Evolutionary conservation across 2,797 vertebrate species (phyloP), one percentile per base, ranked within the genome.

Genomic region (Lerista edwardsae): DNA sequence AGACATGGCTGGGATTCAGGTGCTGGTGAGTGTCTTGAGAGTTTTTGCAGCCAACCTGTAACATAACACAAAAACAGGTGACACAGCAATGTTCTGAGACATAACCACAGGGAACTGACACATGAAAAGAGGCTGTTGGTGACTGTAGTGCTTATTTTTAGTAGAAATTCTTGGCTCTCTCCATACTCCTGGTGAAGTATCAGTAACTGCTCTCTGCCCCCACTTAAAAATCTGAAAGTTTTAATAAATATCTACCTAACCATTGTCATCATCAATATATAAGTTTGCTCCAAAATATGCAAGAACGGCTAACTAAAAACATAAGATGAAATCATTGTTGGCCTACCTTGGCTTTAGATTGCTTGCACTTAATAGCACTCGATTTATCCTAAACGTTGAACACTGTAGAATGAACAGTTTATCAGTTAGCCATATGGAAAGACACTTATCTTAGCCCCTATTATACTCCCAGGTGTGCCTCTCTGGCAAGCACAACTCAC

Each of bases 401-500:
- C 86, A 89, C 87, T 85, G 89, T 84, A 93, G 92, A 94, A 91
- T 90, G 92, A 94, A 92, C 91, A 89, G 93, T 93, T 94, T 94
- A 93, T 95, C 93, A 93, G 90, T 77, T 76, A 81, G 79, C 94
- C 94, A 94, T 95, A 94, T 95, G 94, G 93, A 94, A 94, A 95
- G 94, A 91, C 91, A 95, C 91, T 95, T 94, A 94, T 91, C 91
- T 93, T 85, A 91, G 81, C 92, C 88, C 84, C 93, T 79, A 82
- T 88, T 85, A 64, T 75, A 85, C 85, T 94, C 94, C 94, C 94
- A 95, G 92, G 92, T 94, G 94, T 92, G 88, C 86, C 79, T 82
- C 89, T 91, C 91, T 94, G 93, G 94, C 93, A 93, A 87, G 90
- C 93, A 87, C 90, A 93, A 93, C 92, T 93, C 89, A 85, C 92